These are phyloP conservation scores for Gracilinanus agilis DNA, from an alignment of 2,113 vertebrate genomes.

Conservation along the genomic window DNA sequence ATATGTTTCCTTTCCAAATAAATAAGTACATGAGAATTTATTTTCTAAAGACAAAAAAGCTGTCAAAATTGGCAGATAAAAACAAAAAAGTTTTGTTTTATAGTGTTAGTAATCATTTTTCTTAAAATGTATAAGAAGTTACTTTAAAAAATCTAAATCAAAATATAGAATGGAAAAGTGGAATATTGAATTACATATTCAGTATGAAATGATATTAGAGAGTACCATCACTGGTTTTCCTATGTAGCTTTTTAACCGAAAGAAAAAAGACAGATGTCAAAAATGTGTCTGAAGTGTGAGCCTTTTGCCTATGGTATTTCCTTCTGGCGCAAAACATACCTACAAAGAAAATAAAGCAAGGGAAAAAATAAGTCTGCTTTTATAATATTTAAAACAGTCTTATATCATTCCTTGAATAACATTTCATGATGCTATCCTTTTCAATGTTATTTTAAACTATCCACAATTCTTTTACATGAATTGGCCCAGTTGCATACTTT, in stretches of 20 bases:
- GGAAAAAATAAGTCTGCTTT: slow-evolving; percentile 33
- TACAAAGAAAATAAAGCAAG: slow-evolving; percentile 51
- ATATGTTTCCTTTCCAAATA: slow-evolving; percentile 52
- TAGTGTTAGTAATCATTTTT: slow-evolving; percentile 64
- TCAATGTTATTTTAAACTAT: neutral
- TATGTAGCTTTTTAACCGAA: slow-evolving; percentile 50
- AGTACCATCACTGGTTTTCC: slow-evolving; percentile 36
- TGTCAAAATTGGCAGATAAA: slow-evolving; percentile 36
- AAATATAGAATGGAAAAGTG: slow-evolving; percentile 48
- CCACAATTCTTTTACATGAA: neutral
- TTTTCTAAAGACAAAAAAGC: slow-evolving; percentile 66
- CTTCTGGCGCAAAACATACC: slow-evolving; percentile 28
- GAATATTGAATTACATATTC: slow-evolving; percentile 40
- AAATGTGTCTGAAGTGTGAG: slow-evolving; percentile 59
- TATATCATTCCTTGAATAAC: neutral
- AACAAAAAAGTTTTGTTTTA: slow-evolving; percentile 65
- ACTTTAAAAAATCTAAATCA: slow-evolving; percentile 48
- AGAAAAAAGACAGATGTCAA: slow-evolving; percentile 56
- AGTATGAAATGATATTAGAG: slow-evolving; percentile 63
- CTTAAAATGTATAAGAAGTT: slow-evolving; percentile 66
- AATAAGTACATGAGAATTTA: slow-evolving; percentile 38
- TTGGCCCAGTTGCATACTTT: neutral
- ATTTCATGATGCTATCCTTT: neutral
- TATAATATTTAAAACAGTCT: slow-evolving; percentile 31
- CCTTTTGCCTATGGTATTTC: slow-evolving; percentile 48